These are phyloP conservation scores for Hypomecis atomaria DNA, from an alignment of 2,888 invertebrate species.

Conservation along the genomic window DNA sequence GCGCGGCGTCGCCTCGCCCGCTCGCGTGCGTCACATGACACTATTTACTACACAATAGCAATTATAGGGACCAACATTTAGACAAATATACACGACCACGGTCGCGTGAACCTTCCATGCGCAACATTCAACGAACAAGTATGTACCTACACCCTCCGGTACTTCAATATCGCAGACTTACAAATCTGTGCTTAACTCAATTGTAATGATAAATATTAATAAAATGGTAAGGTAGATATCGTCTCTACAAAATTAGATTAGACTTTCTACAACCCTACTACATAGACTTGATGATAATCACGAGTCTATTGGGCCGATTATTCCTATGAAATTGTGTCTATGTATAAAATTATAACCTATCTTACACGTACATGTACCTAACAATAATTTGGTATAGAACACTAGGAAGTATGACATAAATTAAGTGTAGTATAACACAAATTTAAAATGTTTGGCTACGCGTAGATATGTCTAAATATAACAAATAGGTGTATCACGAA, in stretches of 20 bases:
- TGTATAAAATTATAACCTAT: slow-evolving; percentile 10
- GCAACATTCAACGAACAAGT: slow-evolving; percentile 67
- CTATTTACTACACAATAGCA: slow-evolving; percentile 79
- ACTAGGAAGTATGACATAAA: slow-evolving; percentile 12
- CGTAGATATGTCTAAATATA: slow-evolving; percentile 18
- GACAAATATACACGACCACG: slow-evolving; percentile 78
- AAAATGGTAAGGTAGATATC: slow-evolving; percentile 20
- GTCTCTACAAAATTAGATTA: slow-evolving; percentile 7
- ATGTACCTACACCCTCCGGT: slow-evolving; percentile 40
- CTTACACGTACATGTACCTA: slow-evolving; percentile 11
- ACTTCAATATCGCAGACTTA: slow-evolving; percentile 14
- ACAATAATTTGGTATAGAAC: slow-evolving; percentile 21
- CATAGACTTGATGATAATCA: not conserved
- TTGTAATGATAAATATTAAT: slow-evolving; percentile 9
- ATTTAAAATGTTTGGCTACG: slow-evolving; percentile 7
- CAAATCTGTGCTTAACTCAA: slow-evolving; percentile 18
- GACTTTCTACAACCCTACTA: slow-evolving; percentile 5
- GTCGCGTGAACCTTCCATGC: slow-evolving; percentile 63
- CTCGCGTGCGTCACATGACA: slow-evolving; percentile 52
- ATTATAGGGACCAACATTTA: slow-evolving; percentile 84
- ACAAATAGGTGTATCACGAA: slow-evolving; percentile 17
- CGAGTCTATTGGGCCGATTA: not conserved
- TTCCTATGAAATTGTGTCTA: slow-evolving; percentile 7
- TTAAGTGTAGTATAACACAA: slow-evolving; percentile 13
- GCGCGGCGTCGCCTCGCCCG: slow-evolving; percentile 72